Base-by-base conservation (phyloP, 2,888 invertebrate species). In the Drosophila mimetica region DNA sequence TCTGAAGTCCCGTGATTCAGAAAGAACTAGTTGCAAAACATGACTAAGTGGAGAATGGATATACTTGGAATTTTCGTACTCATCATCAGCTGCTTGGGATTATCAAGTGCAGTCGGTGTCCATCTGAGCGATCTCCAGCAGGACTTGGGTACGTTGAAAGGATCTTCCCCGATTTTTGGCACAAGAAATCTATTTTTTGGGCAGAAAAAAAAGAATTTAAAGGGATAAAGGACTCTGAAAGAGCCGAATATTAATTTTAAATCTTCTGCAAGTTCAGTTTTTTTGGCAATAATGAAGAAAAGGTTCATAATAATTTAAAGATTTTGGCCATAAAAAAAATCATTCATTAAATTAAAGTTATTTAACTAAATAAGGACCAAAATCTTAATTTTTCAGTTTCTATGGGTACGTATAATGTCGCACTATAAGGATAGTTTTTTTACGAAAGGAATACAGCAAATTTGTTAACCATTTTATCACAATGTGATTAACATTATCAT, bases 71-170 rank as follows among this genome's bases (percentile, higher is more conserved):
- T 34, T 16, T 18, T 57, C 9, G 18, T 11, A 13, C 16, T 64
- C 7, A 16, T 64, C 7, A 16, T 73, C 30, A 22, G 57, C 48
- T 13, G 8, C 8, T 14, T 71, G 34, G 48, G 61, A 48, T 37
- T 69, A 64, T 48, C 37, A 14, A 22, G n/a, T 48, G 58, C 61
- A 36, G 5, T 5, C 51, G n/a, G 57, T 51, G 58, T 83, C 34
- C 64, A 70, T 37, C 22, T 48, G 0, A 28, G 16, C 9, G 41
- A 66, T 34, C 20, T 67, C 13, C 52, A 52, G n/a, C 8, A 46
- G 16, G 36, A 57, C 20, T 13, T 58, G n/a, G 71, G 71, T 70
- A 39, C 3, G 51, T 37, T 3, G 0, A 0, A 7, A 20, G 7
- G 41, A 36, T 28, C 34, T 52, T 34, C 13, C 2, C 1, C 5